Evolutionary conservation across 2,113 vertebrate genomes (phyloP).

Genomic region (Cyprinodon variegatus): DNA sequence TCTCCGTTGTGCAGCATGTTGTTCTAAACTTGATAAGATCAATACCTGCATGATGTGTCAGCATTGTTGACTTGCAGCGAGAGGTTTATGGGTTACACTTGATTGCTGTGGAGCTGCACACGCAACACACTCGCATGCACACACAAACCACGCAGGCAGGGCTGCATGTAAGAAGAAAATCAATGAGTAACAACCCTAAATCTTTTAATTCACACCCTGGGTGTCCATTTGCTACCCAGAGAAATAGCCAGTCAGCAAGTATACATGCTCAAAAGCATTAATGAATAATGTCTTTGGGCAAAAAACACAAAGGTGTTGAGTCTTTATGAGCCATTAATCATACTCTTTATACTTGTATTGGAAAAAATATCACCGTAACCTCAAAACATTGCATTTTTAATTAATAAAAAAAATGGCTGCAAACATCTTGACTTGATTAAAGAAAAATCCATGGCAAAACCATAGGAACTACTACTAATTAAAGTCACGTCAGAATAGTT

Average conservation of each 20-base stretch:
- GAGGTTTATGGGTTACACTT: slow-evolving; percentile 44
- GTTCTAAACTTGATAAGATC: slow-evolving; percentile 27
- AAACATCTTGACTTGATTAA: background rate
- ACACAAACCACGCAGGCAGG: slow-evolving; percentile 18
- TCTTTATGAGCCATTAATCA: slow-evolving; percentile 16
- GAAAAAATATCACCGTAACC: slow-evolving; percentile 3
- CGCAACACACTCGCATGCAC: slow-evolving; percentile 16
- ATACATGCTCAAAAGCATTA: slow-evolving; percentile 20
- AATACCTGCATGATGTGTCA: slow-evolving; percentile 44
- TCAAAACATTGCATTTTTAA: slow-evolving; percentile 8
- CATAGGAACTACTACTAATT: slow-evolving; percentile 2
- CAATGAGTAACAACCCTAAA: slow-evolving; percentile 45
- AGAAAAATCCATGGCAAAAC: background rate
- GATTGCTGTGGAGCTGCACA: slow-evolving; percentile 42
- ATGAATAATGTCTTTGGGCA: slow-evolving; percentile 30
- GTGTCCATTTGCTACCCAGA: slow-evolving; percentile 37
- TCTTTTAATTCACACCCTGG: slow-evolving; percentile 59
- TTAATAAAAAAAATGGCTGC: background rate
- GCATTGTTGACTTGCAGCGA: slow-evolving; percentile 45
- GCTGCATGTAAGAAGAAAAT: slow-evolving; percentile 44
- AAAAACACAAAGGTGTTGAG: slow-evolving; percentile 9
- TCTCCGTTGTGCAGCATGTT: slow-evolving; percentile 5
- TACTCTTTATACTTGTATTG: background rate
- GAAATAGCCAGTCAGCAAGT: slow-evolving; percentile 40
- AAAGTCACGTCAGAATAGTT: slow-evolving; percentile 7